Evolutionary conservation across 2,113 vertebrate species (phyloP), one percentile per base, ranked within the genome.

Genomic region (Sapajus apella): DNA sequence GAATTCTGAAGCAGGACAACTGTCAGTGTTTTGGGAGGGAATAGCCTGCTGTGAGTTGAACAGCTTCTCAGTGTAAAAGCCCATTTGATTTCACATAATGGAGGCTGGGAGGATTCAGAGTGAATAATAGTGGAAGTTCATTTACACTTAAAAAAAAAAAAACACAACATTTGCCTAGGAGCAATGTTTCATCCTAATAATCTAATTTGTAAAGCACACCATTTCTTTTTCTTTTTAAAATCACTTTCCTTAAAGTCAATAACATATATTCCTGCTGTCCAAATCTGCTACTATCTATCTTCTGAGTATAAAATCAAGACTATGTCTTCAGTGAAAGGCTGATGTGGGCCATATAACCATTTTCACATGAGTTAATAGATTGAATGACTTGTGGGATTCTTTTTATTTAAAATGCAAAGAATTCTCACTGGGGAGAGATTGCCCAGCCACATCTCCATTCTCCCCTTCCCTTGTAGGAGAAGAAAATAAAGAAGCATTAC

Each of bases 121-220:
- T 16, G 7, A 97, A 75, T 37, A 82, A 70, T 2, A 7, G 76
- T 5, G 73, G 87, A 87, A 95, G 43, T 89, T 98, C 73, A 98
- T 98, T 98, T 98, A 58, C 97, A 98, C 98, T 98, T 98, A 98
- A 98, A 98, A 97, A 98, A 97, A 79, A 98, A 97, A 40, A 40
- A 37, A 40, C 90, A 97, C 94, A 97, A 95, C 95, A 83, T 94
- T 95, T 98, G 98, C 92, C 97, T 97, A 96, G 92, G 96, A 94
- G 96, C 86, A 96, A 95, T 97, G 90, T 97, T 96, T 91, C 64
- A 91, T 83, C 93, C 95, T 98, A 97, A 98, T 97, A 96, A 97
- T 92, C 92, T 82, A 95, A 97, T 97, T 94, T 97, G 89, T 97
- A 97, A 98, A 98, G 97, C 85, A 97, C 37, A 93, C 23, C 68